Evolutionary conservation across 2,113 vertebrate species (phyloP), one percentile per base, ranked within the genome.

Genomic region (Crotalus tigris): DNA sequence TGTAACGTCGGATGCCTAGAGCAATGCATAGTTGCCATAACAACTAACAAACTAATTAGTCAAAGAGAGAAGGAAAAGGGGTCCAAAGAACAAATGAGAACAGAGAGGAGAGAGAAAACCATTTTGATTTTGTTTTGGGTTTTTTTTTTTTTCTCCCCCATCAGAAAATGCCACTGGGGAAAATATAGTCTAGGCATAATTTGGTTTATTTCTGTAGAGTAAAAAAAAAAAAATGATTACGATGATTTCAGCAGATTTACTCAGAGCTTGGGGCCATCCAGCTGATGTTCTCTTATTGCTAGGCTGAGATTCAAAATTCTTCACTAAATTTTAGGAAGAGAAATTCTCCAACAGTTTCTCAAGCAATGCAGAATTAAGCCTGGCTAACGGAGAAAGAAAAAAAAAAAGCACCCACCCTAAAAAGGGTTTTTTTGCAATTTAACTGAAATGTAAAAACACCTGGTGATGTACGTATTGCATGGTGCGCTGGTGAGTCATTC

Each of bases 21-120:
- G 96, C 95, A 96, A 95, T 94, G 93, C 54, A 19, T 46, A 87
- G 97, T 98, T 98, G 93, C 96, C 96, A 97, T 98, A 97, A 98
- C 97, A 97, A 98, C 97, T 96, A 96, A 96, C 97, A 97, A 97
- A 97, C 93, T 95, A 97, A 97, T 97, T 97, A 97, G 96, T 95
- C 93, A 93, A 97, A 96, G 96, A 97, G 95, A 94, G 94, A 95
- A 94, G 94, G 94, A 93, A 89, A 94, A 90, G 94, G 95, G 96
- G 94, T 94, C 96, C 95, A 44, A 92, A 95, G 92, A 94, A 96
- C 1, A 29, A 94, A 95, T 93, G 94, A 93, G 26, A 93, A 90
- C 90, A 90, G 91, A 57, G 11, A 11, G 57, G 86, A 93, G 88
- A 94, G 54, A 91, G 54, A 39, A 58, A 39, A 86, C 39, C 0